A percentile compares a stretch with the other conserved stretches of the same genome.
These are phyloP conservation scores for Sebastes diploproa DNA, from an alignment of 2,797 vertebrate species.

Conservation along the genomic window DNA sequence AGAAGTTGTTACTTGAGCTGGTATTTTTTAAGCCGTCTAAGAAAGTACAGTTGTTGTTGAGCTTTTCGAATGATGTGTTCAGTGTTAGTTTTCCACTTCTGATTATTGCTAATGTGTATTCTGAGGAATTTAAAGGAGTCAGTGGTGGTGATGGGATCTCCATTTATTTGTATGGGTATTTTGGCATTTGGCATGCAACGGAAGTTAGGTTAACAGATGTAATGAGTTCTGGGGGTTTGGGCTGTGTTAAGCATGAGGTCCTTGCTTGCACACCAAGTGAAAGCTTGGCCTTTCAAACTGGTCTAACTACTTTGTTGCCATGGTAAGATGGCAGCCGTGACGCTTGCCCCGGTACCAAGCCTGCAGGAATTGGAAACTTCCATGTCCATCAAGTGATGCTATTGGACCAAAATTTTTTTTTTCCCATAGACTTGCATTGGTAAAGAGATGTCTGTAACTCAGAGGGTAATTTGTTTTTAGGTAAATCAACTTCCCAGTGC, in stretches of 20 bases:
- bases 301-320: background rate
- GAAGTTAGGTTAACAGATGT: background rate
- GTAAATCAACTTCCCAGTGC: too few relatives aligned
- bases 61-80: too few relatives aligned
- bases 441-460: too few relatives aligned
- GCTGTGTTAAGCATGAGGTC: background rate
- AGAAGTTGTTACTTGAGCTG: background rate
- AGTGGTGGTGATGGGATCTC: background rate
- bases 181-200: background rate
- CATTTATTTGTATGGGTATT: background rate
- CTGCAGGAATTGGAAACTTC: too few relatives aligned
- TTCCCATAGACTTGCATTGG: too few relatives aligned
- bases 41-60: background rate
- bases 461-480: too few relatives aligned
- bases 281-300: background rate
- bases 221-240: background rate
- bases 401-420: fast-evolving
- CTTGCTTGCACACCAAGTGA: background rate
- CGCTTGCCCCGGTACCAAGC: background rate
- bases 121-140: background rate
- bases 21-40: background rate
- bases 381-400: too few relatives aligned
- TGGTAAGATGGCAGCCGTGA: background rate
- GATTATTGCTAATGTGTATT: background rate
- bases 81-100: background rate